Evolutionary conservation across 2,113 vertebrate species (phyloP), one percentile per base, ranked within the genome.

Genomic region (Globicephala melas): DNA sequence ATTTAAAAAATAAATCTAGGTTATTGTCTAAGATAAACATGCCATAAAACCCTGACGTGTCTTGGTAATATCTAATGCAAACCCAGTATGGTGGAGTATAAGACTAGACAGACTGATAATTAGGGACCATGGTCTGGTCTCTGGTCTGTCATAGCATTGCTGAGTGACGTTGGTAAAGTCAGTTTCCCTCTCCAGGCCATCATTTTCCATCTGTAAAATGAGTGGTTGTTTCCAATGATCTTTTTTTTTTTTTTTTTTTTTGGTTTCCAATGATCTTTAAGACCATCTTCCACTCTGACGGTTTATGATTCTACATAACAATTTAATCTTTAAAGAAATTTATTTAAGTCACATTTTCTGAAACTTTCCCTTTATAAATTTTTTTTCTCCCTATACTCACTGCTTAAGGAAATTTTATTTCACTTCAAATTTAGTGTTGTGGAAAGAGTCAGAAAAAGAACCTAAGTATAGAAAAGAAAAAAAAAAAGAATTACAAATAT

Each of bases 401-500:
- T 94, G 53, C 53, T 88, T 58, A 77, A 92, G 68, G 33, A 97
- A 67, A 21, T 68, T 96, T 90, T 18, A 60, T 92, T 94, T 96
- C 26, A 33, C 79, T 97, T 97, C 73, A 68, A 95, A 97, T 97
- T 84, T 93, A 93, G 81, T 87, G 33, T 73, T 97, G 83, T 63
- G 97, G 83, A 93, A 50, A 91, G 73, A 96, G 36, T 93, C 95
- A 94, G 82, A 96, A 62, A 98, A 97, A 97, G 73, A 94, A 96
- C 18, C 74, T 60, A 95, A 86, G 55, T 62, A 21, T 92, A 93
- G 90, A 97, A 92, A 96, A 97, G 26, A 86, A 95, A 92, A 93
- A 94, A 87, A 89, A 87, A 89, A 89, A 76, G 94, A 95, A 96
- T 81, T 1, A 1, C 97, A 97, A 98, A 95, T 97, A 89, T 3